phyloP scores from a whole-genome alignment of 1,140 invertebrate genomes.

The Lepidostoma basale region DNA sequence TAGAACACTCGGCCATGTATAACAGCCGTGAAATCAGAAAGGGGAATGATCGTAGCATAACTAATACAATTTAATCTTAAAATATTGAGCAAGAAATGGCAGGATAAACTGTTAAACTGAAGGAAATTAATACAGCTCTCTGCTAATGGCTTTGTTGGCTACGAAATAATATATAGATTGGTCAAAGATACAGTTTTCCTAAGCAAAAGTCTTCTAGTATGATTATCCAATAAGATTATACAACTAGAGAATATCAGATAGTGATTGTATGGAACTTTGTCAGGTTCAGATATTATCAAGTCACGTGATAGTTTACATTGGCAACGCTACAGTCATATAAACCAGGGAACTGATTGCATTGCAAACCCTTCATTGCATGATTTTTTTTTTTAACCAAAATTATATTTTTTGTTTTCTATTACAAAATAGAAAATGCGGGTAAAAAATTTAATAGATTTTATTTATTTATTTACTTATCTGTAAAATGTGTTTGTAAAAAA shows the following conservation, averaged over 20 bases:
- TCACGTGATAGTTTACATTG: no score
- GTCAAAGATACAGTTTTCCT: slow-evolving; percentile 8
- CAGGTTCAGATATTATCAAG: slow-evolving; percentile 5
- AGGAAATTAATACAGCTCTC: slow-evolving; percentile 7
- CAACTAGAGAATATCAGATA: slow-evolving; percentile 24
- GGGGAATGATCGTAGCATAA: not conserved
- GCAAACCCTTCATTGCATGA: no score
- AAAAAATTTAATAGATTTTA: not conserved
- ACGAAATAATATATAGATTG: slow-evolving; percentile 25
- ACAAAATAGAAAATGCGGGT: not conserved
- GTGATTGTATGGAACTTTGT: slow-evolving; percentile 30
- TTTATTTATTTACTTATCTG: no score
- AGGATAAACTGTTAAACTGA: slow-evolving; percentile 8
- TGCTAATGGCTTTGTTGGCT: not conserved
- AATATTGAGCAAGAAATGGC: slow-evolving; percentile 22
- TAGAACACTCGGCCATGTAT: not conserved
- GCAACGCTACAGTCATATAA: not conserved
- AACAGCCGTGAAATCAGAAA: not conserved
- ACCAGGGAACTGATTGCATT: not conserved
- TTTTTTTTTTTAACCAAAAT: no score
- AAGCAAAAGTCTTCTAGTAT: slow-evolving; percentile 10
- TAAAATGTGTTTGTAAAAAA: not conserved
- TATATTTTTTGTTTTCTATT: not conserved
- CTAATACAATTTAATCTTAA: slow-evolving; percentile 1
- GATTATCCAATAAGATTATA: slow-evolving; percentile 13